These are phyloP conservation scores for Lota lota DNA, from an alignment of 2,113 vertebrate species.

Conservation along the genomic window DNA sequence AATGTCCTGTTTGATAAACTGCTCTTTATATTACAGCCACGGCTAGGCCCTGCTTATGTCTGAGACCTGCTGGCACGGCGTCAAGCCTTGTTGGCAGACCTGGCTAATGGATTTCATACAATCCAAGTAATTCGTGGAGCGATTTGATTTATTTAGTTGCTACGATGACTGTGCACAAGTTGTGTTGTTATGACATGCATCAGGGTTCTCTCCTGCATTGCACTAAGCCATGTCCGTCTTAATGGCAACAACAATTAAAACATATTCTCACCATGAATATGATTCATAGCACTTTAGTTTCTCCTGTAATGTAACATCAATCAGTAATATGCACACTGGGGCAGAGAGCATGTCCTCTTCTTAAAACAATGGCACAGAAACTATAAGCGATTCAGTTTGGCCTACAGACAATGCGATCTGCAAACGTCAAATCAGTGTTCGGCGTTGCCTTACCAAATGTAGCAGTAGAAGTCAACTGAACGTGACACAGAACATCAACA, in stretches of 20 bases:
- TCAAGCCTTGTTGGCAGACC: conserved; percentile 21
- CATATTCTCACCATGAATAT: conserved; percentile 4
- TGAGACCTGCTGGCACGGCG: neutral
- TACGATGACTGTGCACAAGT: conserved; percentile 35
- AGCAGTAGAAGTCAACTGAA: too few relatives aligned
- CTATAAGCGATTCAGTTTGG: neutral
- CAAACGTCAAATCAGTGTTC: conserved; percentile 16
- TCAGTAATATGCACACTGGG: conserved; percentile 13
- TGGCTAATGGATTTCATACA: conserved; percentile 14
- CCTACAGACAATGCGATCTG: conserved; percentile 9
- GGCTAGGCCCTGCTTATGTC: neutral
- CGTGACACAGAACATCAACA: too few relatives aligned
- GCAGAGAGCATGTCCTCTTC: too few relatives aligned
- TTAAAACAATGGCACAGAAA: too few relatives aligned
- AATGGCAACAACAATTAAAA: conserved; percentile 5
- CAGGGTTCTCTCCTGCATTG: too few relatives aligned
- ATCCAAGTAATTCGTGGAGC: conserved; percentile 27
- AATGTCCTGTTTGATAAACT: neutral
- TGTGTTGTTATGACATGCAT: neutral
- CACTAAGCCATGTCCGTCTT: conserved; percentile 6
- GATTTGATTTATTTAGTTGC: conserved; percentile 27
- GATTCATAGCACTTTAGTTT: neutral
- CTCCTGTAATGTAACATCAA: conserved; percentile 5
- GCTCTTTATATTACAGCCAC: neutral
- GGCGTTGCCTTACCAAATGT: too few relatives aligned